Evolutionary conservation across 2,888 invertebrate species (phyloP), one percentile per base, ranked within the genome.

Genomic region (Coremacera marginata): DNA sequence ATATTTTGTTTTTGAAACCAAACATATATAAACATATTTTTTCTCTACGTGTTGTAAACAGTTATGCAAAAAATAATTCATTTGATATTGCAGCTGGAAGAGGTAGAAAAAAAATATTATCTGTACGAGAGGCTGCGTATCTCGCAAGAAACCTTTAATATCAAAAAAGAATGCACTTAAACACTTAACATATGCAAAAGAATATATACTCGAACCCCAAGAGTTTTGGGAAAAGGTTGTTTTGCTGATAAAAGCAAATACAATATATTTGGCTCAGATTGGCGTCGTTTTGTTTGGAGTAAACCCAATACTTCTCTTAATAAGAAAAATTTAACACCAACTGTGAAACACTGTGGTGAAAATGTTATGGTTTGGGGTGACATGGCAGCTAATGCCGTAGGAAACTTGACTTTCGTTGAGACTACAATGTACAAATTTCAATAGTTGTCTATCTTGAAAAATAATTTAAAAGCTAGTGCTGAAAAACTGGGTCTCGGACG

Each of bases 171-270:
- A 73, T 63, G 51, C 49, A 63, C 2, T 22, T 16, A 72, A 62
- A 22, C 49, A 44, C 49, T 44, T 72, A 22, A 60, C 27, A n/a
- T 72, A 57, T 31, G 70, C 70, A n/a, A 55, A 71, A 57, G 16
- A 22, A 16, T 31, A 70, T 70, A 55, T 71, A 25, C 16, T 1
- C 9, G 11, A 63, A 16, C 51, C 27, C 22, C 62, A 73, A 8
- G 73, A 73, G 19, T 73, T 73, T 51, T 73, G 73, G 62, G 63
- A 73, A 49, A 49, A n/a, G 73, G 60, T 37, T 51, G 51, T 49
- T 73, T 73, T 34, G 51, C 51, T 19, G 72, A 73, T 27, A 63
- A 73, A n/a, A n/a, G n/a, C n/a, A n/a, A n/a, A n/a, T n/a, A n/a
- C n/a, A n/a, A n/a, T n/a, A n/a, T n/a, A n/a, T n/a, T n/a, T n/a